Evolutionary conservation across 2,113 vertebrate species (phyloP).

Genomic region (Chloebia gouldiae): DNA sequence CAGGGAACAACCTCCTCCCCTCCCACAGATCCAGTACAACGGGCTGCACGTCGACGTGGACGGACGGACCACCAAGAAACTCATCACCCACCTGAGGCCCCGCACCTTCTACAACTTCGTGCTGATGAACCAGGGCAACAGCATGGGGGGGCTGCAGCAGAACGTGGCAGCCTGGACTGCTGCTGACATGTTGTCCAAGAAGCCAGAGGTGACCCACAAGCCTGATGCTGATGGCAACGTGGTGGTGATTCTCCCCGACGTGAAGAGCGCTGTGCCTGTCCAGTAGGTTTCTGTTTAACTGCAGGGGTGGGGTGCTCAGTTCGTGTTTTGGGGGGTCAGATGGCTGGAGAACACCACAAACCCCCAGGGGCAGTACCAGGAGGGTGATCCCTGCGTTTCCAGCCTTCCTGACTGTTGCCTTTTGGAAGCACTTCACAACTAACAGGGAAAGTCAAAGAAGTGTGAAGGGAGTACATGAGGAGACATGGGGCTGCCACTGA

Average conservation of each 20-base stretch:
- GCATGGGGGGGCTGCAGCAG: slow-evolving; percentile 86
- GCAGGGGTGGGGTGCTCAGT: background rate
- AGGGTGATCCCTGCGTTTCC: background rate
- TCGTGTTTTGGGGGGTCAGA: background rate
- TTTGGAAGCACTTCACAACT: background rate
- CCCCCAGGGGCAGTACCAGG: rapidly evolving
- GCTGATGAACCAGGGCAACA: slow-evolving; percentile 86
- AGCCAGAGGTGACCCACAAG: slow-evolving; percentile 86
- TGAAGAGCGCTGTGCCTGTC: slow-evolving; percentile 81
- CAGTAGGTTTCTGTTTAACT: slow-evolving; percentile 76
- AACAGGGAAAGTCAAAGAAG: background rate
- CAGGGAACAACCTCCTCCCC: background rate
- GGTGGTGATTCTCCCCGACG: slow-evolving; percentile 82
- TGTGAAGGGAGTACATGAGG: background rate
- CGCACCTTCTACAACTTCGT: slow-evolving; percentile 91
- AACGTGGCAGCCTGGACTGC: slow-evolving; percentile 86
- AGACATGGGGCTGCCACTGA: background rate
- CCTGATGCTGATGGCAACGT: slow-evolving; percentile 82
- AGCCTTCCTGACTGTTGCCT: background rate
- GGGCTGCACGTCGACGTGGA: slow-evolving; percentile 89
- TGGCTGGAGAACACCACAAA: background rate
- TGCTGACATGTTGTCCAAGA: slow-evolving; percentile 81
- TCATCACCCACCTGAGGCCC: slow-evolving; percentile 87
- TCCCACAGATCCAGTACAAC: slow-evolving; percentile 89
- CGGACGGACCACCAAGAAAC: slow-evolving; percentile 84